Base-by-base conservation (phyloP, 1,140 invertebrate genomes). In the Dendrolimus punctatus region DNA sequence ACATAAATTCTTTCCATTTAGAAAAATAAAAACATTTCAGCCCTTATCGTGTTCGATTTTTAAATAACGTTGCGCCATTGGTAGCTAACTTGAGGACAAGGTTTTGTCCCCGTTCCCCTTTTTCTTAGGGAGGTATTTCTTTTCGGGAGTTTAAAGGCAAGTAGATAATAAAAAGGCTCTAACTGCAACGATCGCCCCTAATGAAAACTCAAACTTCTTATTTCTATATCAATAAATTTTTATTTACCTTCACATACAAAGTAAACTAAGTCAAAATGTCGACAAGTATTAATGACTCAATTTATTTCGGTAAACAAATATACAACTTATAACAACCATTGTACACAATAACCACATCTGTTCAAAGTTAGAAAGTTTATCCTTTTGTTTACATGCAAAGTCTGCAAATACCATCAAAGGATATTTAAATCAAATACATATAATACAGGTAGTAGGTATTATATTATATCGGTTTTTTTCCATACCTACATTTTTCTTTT, bases 101-200 rank as follows among this genome's bases (percentile, higher is more conserved):
- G 74, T 82, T 84, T 84, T 78, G 73, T 75, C 69, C 74, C 65
- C 68, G 44, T 64, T 75, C 72, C 73, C 82, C 78, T 66, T 78
- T 78, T 75, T 63, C 76, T 57, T 56, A 66, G 74, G 71, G 66
- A 69, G 73, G 72, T 83, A 85, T 83, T 88, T 87, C 76, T 87
- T 85, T 87, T 85, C 68, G 81, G 82, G 85, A 88, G 87, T 88
- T 88, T 87, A 86, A 70, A 86, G 78, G 75, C 79, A 76, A 81
- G 78, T 68, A 85, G 87, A 88, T 88, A 88, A 88, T 88, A 88
- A 88, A 88, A 87, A 80, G 87, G 81, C 82, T 85, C 80, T 87
- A 88, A 88, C 80, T 87, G 82, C 77, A 73, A 62, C 70, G 69
- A 81, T 81, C 76, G 73, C 73, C 70, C 83, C 75, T 86, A 86